Percentiles rank a stretch among this genome's conserved stretches.
Evolutionary conservation across 2,888 invertebrate species (phyloP).

Genomic region (Siphlonurus alternatus): DNA sequence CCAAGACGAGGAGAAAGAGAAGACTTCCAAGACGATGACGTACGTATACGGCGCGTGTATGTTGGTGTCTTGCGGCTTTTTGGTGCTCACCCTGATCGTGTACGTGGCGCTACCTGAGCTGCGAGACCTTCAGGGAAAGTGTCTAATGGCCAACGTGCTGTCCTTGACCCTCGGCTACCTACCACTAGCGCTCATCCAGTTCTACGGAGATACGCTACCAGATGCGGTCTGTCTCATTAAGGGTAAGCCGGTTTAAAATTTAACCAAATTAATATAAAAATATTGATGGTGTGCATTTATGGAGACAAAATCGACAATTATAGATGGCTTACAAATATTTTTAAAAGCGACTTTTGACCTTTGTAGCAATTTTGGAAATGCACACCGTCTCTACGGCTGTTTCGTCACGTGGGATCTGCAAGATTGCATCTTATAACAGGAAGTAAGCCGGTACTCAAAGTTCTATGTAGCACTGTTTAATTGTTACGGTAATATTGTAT

Average conservation of each 20-base stretch:
- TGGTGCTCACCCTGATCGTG: conserved; percentile 38
- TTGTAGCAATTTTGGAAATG: too few relatives aligned
- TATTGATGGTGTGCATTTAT: too few relatives aligned
- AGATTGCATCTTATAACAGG: too few relatives aligned
- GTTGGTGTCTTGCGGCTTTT: conserved; percentile 38
- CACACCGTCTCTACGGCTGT: too few relatives aligned
- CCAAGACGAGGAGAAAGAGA: conserved; percentile 6
- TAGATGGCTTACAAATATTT: too few relatives aligned
- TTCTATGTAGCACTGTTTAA: too few relatives aligned
- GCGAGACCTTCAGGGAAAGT: conserved; percentile 44
- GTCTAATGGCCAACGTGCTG: conserved; percentile 41
- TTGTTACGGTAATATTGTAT: too few relatives aligned
- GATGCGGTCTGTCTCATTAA: conserved; percentile 32
- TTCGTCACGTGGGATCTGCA: too few relatives aligned
- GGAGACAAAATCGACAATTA: too few relatives aligned
- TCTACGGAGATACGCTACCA: conserved; percentile 25
- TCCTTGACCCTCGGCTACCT: conserved; percentile 41
- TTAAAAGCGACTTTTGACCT: too few relatives aligned
- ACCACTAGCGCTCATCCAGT: conserved; percentile 37
- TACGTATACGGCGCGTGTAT: conserved; percentile 17
- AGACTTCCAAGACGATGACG: not conserved
- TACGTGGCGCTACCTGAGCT: conserved; percentile 42
- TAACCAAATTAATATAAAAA: too few relatives aligned
- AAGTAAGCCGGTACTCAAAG: too few relatives aligned
- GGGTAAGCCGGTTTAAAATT: conserved; percentile 26